phyloP scores from a whole-genome alignment of 1,140 invertebrate genomes.

The Cotesia glomerata region DNA sequence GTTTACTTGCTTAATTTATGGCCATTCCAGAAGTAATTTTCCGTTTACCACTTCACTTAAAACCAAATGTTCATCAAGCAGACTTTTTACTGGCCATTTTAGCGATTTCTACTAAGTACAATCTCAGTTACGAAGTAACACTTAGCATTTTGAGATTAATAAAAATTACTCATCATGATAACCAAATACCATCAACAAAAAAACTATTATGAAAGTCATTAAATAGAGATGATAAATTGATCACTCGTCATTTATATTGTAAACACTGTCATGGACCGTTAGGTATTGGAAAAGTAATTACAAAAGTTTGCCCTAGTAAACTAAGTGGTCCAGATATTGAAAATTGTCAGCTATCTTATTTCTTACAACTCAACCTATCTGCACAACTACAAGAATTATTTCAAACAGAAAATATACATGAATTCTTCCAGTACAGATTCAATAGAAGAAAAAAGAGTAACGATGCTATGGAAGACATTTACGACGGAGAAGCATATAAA shows the following conservation, averaged over 20 bases:
- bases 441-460: conserved; percentile 12
- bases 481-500: conserved; percentile 25
- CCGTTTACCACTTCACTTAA: not conserved
- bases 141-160: not conserved
- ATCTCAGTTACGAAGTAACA: not conserved
- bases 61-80: not conserved
- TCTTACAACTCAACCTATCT: conserved; percentile 13
- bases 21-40: not conserved
- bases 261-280: conserved; percentile 2
- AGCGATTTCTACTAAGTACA: not conserved
- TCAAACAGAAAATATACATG: not conserved
- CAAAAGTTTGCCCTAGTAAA: conserved; percentile 21
- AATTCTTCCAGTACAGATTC: conserved; percentile 17
- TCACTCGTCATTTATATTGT: conserved; percentile 14
- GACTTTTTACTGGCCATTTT: not conserved
- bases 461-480: conserved; percentile 24
- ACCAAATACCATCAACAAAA: conserved; percentile 8
- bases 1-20: not conserved
- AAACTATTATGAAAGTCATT: not conserved
- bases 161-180: not conserved
- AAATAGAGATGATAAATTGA: not conserved
- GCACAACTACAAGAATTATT: conserved; percentile 26
- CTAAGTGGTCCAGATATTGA: conserved; percentile 15
- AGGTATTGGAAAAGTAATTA: not conserved
- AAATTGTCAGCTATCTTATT: conserved; percentile 2